These are phyloP conservation scores for Tragelaphus scriptus DNA, from an alignment of 2,113 vertebrate genomes.

Conservation along the genomic window DNA sequence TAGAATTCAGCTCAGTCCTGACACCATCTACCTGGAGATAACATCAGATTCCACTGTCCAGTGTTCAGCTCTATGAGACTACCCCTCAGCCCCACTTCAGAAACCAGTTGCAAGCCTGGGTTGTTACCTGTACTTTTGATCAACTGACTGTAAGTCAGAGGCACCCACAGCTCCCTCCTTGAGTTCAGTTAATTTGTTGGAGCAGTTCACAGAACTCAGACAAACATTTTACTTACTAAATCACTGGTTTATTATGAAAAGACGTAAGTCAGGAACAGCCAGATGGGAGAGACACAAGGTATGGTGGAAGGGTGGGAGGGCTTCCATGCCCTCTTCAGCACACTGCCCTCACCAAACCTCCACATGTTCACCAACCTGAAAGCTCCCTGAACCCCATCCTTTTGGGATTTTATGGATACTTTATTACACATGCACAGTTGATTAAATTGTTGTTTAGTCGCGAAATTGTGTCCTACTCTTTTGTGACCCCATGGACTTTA, in stretches of 20 bases:
- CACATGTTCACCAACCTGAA: background rate
- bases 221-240: background rate
- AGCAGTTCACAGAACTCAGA: background rate
- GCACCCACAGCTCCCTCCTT: background rate
- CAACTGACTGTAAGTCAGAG: background rate
- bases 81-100: background rate
- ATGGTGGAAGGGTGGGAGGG: background rate
- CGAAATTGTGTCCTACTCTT: background rate
- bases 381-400: background rate
- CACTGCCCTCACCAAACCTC: background rate
- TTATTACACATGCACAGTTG: background rate
- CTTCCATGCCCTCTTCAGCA: background rate
- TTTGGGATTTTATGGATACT: background rate
- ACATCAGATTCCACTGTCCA: background rate
- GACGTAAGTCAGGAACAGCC: background rate
- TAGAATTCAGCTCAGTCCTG: background rate
- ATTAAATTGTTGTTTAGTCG: background rate
- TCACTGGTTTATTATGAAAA: background rate
- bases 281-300: background rate
- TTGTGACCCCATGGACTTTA: background rate
- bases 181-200: background rate
- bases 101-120: background rate
- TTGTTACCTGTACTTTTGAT: background rate
- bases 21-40: background rate
- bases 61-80: background rate